Conservation (phyloP, 2,113 vertebrate species). For the Tupaia tana region DNA sequence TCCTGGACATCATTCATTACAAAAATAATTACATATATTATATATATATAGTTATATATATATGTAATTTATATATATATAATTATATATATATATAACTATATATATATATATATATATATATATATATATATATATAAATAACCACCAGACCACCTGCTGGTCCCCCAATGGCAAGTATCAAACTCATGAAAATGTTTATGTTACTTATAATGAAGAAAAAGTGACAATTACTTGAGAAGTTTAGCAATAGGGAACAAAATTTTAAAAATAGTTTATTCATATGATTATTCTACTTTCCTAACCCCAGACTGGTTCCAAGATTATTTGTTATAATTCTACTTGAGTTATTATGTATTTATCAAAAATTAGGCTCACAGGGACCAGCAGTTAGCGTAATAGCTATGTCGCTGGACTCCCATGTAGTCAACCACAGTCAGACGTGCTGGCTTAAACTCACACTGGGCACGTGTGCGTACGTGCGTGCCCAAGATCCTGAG, state of each 20-base stretch:
- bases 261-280: neutral
- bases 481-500: no score
- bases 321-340: neutral
- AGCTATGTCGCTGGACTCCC: no score
- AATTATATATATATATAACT: no score
- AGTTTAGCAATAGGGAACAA: neutral
- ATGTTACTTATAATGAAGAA: neutral
- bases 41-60: neutral
- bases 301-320: neutral
- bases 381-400: no score
- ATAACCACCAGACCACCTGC: neutral
- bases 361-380: neutral
- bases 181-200: neutral
- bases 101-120: no score
- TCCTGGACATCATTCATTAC: neutral
- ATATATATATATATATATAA: neutral
- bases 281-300: neutral
- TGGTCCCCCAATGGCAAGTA: neutral
- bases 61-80: no score
- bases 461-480: no score
- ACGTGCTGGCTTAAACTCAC: no score
- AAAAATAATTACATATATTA: neutral
- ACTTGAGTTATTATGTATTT: neutral
- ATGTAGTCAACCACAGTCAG: no score
- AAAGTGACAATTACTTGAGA: neutral